These are phyloP conservation scores for Rhagologus leucostigma DNA, from an alignment of 2,113 vertebrate genomes.

Conservation along the genomic window DNA sequence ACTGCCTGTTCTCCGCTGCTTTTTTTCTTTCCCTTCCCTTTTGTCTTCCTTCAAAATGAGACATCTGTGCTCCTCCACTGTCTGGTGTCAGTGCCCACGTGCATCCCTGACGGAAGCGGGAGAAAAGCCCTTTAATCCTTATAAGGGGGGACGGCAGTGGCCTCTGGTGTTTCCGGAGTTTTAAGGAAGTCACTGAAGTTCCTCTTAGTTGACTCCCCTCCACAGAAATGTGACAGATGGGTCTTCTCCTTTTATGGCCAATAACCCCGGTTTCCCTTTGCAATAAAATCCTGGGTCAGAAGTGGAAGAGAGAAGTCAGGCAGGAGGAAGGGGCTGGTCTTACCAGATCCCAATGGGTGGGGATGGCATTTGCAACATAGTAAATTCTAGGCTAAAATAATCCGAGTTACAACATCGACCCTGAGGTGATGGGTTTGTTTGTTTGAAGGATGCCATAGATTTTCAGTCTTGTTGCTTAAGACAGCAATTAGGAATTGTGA, in stretches of 20 bases:
- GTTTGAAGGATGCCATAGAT: background rate
- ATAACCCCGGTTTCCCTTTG: conserved; percentile 16
- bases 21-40: background rate
- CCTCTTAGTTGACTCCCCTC: conserved; percentile 8
- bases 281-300: conserved; percentile 41
- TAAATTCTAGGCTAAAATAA: conserved; percentile 1
- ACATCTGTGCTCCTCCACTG: background rate
- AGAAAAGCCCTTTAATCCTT: conserved; percentile 2
- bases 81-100: background rate
- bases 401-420: background rate
- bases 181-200: conserved; percentile 40
- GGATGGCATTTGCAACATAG: background rate
- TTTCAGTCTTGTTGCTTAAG: background rate
- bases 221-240: conserved; percentile 49
- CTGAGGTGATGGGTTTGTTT: background rate
- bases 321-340: conserved; percentile 5
- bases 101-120: background rate
- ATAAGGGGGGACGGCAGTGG: accelerated
- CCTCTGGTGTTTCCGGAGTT: background rate
- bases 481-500: background rate
- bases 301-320: background rate
- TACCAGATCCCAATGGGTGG: background rate
- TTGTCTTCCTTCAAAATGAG: background rate
- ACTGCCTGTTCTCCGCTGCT: background rate
- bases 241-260: conserved; percentile 77